Conservation (phyloP, 2,113 vertebrate genomes). For the Carollia perspicillata region DNA sequence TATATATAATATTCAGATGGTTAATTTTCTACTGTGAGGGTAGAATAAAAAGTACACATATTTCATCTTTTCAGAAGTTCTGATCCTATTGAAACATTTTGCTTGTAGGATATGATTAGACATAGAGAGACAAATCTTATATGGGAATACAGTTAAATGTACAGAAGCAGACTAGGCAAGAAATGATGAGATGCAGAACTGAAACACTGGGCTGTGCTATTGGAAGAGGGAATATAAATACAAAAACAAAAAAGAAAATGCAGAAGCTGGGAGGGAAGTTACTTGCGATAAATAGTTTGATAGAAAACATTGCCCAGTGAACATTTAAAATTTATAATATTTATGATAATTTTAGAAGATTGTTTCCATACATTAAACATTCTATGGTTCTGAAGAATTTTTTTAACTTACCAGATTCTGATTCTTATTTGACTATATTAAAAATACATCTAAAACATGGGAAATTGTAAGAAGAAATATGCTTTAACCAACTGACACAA, state of each 20-base stretch:
- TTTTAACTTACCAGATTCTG: neutral
- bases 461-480: neutral
- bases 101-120: neutral
- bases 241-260: neutral
- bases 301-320: neutral
- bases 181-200: neutral
- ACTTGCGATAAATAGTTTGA: neutral
- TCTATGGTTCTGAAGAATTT: neutral
- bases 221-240: neutral
- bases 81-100: neutral
- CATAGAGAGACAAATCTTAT: neutral
- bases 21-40: neutral
- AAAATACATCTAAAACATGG: neutral
- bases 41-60: neutral
- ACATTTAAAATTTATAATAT: neutral
- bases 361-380: neutral
- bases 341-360: neutral
- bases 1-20: neutral
- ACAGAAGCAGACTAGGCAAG: neutral
- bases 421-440: neutral
- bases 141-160: neutral
- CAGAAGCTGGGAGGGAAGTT: neutral
- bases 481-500: neutral
- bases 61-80: neutral
- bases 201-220: neutral